Conservation (phyloP, 2,888 invertebrate species). For the Mythimna lalbum region DNA sequence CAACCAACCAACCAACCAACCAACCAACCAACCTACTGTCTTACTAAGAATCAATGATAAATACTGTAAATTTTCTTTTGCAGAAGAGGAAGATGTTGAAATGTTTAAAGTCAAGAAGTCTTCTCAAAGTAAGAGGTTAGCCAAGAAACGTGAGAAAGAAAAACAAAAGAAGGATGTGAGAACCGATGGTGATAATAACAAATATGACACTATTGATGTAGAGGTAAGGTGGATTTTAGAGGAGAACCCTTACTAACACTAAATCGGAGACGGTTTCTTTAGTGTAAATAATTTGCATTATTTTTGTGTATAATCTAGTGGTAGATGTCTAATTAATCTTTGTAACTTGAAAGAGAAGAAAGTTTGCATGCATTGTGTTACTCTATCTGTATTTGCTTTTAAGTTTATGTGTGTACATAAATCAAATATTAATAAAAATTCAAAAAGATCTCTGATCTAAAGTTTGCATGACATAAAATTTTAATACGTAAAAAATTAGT, state of each 20-base stretch:
- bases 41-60: not conserved
- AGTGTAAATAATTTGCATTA: not conserved
- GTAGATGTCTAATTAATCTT: no score
- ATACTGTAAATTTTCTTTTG: constrained; percentile 41
- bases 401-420: no score
- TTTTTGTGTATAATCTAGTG: not conserved
- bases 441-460: not conserved
- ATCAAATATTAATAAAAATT: not conserved
- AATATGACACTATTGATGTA: constrained; percentile 80
- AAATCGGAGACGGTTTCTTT: constrained; percentile 22
- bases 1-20: no score
- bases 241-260: constrained; percentile 22
- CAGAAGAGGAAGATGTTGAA: constrained; percentile 94
- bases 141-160: constrained; percentile 96
- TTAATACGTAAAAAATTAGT: no score
- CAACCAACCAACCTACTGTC: no score
- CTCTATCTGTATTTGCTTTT: no score
- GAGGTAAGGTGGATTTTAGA: constrained; percentile 78
- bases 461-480: no score
- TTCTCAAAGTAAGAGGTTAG: constrained; percentile 97
- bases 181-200: constrained; percentile 83
- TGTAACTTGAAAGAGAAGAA: not conserved
- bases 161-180: constrained; percentile 72
- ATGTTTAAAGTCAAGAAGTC: constrained; percentile 99
- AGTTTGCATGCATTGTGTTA: no score